A percentile compares a stretch with the other conserved stretches of the same genome.
Evolutionary conservation across 2,113 vertebrate genomes (phyloP).

Genomic region (Nematolebias whitei): DNA sequence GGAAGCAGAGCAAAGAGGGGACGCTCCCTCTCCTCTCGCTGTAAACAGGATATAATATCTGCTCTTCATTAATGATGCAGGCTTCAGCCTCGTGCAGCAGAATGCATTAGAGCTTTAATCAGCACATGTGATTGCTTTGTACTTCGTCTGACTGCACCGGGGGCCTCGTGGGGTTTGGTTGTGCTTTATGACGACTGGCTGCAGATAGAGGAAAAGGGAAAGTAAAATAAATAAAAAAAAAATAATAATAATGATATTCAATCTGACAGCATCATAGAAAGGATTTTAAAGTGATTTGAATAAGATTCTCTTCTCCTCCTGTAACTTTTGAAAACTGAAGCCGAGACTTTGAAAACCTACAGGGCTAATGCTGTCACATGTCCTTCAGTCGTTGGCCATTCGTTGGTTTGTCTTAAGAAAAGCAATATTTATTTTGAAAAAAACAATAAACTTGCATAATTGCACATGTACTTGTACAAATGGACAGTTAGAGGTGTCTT

Average conservation of each 20-base stretch:
- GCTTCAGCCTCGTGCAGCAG: slow-evolving; percentile 72
- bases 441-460: too few relatives aligned
- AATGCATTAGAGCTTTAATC: slow-evolving; percentile 86
- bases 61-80: slow-evolving; percentile 81
- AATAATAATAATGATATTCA: slow-evolving; percentile 73
- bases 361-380: slow-evolving; percentile 48
- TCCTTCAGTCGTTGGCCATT: slow-evolving; percentile 25
- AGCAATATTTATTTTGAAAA: slow-evolving; percentile 40
- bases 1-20: slow-evolving; percentile 57
- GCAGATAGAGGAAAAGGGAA: slow-evolving; percentile 62
- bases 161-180: slow-evolving; percentile 62
- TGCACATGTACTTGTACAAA: too few relatives aligned
- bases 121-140: slow-evolving; percentile 85
- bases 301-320: slow-evolving; percentile 23
- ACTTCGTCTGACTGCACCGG: slow-evolving; percentile 76
- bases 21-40: slow-evolving; percentile 59
- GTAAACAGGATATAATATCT: slow-evolving; percentile 79
- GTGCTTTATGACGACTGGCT: slow-evolving; percentile 73
- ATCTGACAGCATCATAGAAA: slow-evolving; percentile 56
- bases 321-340: slow-evolving; percentile 47
- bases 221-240: slow-evolving; percentile 57
- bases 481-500: slow-evolving; percentile 14
- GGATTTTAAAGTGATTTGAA: slow-evolving; percentile 43
- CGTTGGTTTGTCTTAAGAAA: slow-evolving; percentile 42
- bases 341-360: slow-evolving; percentile 32